Percentiles rank a stretch among this genome's conserved stretches.
Evolutionary conservation across 2,797 vertebrate genomes (phyloP).

Genomic region (Lutjanus campechanus): DNA sequence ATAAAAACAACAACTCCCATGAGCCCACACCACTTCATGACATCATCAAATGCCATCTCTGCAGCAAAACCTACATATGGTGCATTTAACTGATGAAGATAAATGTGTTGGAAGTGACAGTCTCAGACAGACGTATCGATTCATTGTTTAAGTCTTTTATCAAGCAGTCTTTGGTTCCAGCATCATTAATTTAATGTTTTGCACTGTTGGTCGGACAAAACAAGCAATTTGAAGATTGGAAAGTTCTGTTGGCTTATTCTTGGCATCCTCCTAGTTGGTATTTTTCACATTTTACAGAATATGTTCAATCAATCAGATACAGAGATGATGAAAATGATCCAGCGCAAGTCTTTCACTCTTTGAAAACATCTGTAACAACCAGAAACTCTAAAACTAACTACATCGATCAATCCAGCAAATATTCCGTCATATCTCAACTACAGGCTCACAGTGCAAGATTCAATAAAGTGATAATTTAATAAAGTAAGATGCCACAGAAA

Average conservation of each 20-base stretch:
- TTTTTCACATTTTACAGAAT: neutral
- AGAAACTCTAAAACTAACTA: neutral
- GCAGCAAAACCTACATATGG: no score
- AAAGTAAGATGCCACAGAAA: neutral
- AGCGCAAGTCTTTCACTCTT: neutral
- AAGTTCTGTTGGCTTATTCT: neutral
- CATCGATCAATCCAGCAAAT: neutral
- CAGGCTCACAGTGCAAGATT: neutral
- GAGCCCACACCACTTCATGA: no score
- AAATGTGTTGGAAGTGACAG: no score
- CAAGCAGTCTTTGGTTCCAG: neutral
- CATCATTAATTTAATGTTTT: neutral
- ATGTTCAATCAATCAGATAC: neutral
- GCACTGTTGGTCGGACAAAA: neutral
- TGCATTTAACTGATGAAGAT: neutral
- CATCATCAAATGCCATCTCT: no score
- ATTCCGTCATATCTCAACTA: neutral
- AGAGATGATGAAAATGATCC: neutral
- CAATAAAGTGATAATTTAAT: neutral
- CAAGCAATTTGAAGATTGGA: neutral
- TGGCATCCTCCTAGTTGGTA: neutral
- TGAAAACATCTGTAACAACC: constrained; percentile 5
- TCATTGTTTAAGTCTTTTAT: neutral
- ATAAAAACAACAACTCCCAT: no score
- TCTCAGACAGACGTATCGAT: neutral